Conservation (phyloP, 2,888 invertebrate genomes). For the Neria commutata region DNA sequence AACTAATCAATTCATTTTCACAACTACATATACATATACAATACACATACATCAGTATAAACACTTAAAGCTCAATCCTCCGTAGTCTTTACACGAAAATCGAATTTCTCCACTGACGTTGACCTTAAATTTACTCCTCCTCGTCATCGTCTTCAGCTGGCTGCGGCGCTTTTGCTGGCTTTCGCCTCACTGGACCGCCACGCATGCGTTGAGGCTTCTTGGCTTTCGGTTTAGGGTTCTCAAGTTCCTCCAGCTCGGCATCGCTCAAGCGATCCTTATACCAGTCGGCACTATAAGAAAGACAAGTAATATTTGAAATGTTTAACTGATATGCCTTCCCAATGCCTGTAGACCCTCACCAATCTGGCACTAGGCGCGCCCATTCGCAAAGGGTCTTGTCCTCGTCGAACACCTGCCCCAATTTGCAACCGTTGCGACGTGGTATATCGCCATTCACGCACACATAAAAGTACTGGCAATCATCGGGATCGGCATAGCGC, state of each 20-base stretch:
- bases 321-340: constrained; percentile 1
- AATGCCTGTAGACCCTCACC: constrained; percentile 66
- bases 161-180: constrained; percentile 44
- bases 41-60: not conserved
- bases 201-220: constrained; percentile 64
- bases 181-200: constrained; percentile 58
- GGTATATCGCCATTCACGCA: constrained; percentile 88
- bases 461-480: constrained; percentile 91
- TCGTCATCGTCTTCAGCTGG: constrained; percentile 41
- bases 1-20: too few species aligned
- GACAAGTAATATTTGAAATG: not conserved
- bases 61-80: constrained; percentile 1
- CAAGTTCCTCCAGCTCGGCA: constrained; percentile 77
- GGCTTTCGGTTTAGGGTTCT: constrained; percentile 74
- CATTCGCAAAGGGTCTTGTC: constrained; percentile 79
- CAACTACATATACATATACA: too few species aligned
- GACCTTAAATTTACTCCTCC: not conserved
- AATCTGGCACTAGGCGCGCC: constrained; percentile 87
- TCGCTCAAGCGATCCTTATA: constrained; percentile 85
- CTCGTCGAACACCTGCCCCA: constrained; percentile 89
- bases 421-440: constrained; percentile 83
- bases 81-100: not conserved
- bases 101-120: not conserved
- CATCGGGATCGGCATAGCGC: constrained; percentile 84
- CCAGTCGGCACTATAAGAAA: constrained; percentile 79